Base-by-base conservation (phyloP, 2,797 vertebrate species). In the Hephaestus fuliginosus region DNA sequence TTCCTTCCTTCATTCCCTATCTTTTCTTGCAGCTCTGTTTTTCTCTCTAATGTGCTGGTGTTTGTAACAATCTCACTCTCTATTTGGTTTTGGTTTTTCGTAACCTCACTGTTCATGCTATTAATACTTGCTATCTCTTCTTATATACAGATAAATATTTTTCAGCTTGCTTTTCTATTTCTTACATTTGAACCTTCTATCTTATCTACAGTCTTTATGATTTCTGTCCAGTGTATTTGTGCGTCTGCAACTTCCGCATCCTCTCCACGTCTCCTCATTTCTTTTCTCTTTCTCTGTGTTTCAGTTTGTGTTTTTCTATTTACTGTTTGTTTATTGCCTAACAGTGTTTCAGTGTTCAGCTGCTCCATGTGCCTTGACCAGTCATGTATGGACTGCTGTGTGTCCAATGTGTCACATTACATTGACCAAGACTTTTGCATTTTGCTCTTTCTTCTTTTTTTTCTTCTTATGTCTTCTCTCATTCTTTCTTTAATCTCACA, bases 41-140 rank as follows among this genome's bases (percentile, higher is more conserved):
- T 86, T 91, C 90, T 94, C 88, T 93, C 89, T 94, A 93, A 93
- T 88, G 92, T 92, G 85, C 92, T 94, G 91, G 91, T 86, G 92
- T 95, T 94, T 93, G 94, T 96, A 90, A 91, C 84, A 75, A 94
- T 94, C 86, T 92, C 90, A 81, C 89, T 92, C 81, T 91, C 77
- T 94, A 86, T 95, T 94, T 95, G 80, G 79, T 94, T 95, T 94
- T 87, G 88, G 63, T 86, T 88, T 87, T 93, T 70, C 87, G 88
- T 95, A 73, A 93, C 92, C 91, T 94, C 92, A 91, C 91, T 94
- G 94, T 93, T 93, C 94, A 91, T 94, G 94, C 93, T 92, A 92
- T 95, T 95, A 93, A 95, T 91, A 91, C 84, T 92, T 92, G 91
- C 87, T 91, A 91, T 96, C 92, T 95, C 91, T 73, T 85, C 89